Evolutionary conservation across 1,140 invertebrate genomes (phyloP), one percentile per base, ranked within the genome.

Genomic region (Eriocheir sinensis): DNA sequence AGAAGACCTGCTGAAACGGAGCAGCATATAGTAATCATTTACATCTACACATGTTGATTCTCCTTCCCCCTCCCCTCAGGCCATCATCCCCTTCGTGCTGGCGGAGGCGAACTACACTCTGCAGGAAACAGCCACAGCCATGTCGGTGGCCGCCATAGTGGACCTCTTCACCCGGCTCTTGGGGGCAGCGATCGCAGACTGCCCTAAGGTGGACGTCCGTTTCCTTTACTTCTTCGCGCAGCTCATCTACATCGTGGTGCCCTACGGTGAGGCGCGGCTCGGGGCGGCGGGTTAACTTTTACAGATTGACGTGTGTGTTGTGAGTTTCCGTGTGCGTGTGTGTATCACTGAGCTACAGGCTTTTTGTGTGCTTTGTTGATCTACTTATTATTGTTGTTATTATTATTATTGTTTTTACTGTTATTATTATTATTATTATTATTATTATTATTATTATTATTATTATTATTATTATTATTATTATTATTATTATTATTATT

Each of bases 61-160:
- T n/a, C n/a, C n/a, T 85, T 4, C 32, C 27, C 36, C 3, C 32
- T 1, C 12, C 40, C 0, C 21, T 0, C 80, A 92, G 91, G 81
- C 79, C 9, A 36, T 80, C 38, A 92, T 83, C 15, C 91, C 91
- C 34, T 92, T 92, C 91, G 79, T 92, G 79, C 27, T 92, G 91
- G 34, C 40, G 17, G 91, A 92, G 36, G 72, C 72, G 21, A 38
- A 81, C 38, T 92, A 83, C 91, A 40, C 72, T 3, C 91, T 92
- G 38, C n/a, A 81, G n/a, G 72, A 92, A 9, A 34, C 80, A 6
- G 91, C 91, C 79, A 92, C 38, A 0, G 91, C 81, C 38, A 83
- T 92, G 80, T 92, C 91, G 9, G 79, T 53, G 27, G 38, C 91
- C 6, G 91, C 91, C 34, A 41, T 92, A n/a, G 34, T 92, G 79